These are phyloP conservation scores for Salpingus planirostris DNA, from an alignment of 2,888 invertebrate species.

Conservation along the genomic window DNA sequence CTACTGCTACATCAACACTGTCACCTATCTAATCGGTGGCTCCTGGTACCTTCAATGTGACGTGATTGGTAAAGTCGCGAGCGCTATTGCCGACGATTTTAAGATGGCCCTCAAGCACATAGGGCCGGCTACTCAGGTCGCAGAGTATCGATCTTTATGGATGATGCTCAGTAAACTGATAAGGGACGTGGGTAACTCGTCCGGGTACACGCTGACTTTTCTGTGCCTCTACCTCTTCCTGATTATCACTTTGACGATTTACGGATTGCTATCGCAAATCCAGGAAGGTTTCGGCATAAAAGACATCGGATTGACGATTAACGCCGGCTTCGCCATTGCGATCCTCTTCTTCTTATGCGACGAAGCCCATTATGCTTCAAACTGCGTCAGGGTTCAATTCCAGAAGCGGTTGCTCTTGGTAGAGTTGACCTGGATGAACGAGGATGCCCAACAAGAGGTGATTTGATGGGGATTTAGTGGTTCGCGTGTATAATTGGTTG, in stretches of 20 bases:
- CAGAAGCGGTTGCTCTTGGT: conserved; percentile 66
- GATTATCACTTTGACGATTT: conserved; percentile 65
- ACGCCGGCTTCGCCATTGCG: conserved; percentile 56
- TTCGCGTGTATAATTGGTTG: neutral
- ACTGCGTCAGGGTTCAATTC: conserved; percentile 62
- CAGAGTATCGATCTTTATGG: conserved; percentile 63
- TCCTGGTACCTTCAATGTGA: conserved; percentile 64
- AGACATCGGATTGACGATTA: conserved; percentile 60
- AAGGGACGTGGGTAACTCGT: conserved; percentile 56
- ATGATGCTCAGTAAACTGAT: conserved; percentile 59
- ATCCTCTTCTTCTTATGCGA: conserved; percentile 65
- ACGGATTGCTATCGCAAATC: conserved; percentile 63
- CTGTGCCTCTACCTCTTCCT: conserved; percentile 61
- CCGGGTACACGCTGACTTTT: conserved; percentile 61
- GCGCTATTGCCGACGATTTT: conserved; percentile 59
- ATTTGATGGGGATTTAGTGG: too few relatives aligned
- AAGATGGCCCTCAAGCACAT: conserved; percentile 59
- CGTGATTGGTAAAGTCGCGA: conserved; percentile 54
- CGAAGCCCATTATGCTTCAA: conserved; percentile 64
- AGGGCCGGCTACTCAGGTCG: conserved; percentile 59
- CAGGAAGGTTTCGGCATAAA: conserved; percentile 65
- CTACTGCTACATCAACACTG: conserved; percentile 59
- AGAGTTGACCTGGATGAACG: conserved; percentile 67
- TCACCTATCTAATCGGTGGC: conserved; percentile 60
- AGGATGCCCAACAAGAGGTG: conserved; percentile 62